These are phyloP conservation scores for Heterodera filipjevi DNA, from an alignment of 2,888 invertebrate species.

Conservation along the genomic window DNA sequence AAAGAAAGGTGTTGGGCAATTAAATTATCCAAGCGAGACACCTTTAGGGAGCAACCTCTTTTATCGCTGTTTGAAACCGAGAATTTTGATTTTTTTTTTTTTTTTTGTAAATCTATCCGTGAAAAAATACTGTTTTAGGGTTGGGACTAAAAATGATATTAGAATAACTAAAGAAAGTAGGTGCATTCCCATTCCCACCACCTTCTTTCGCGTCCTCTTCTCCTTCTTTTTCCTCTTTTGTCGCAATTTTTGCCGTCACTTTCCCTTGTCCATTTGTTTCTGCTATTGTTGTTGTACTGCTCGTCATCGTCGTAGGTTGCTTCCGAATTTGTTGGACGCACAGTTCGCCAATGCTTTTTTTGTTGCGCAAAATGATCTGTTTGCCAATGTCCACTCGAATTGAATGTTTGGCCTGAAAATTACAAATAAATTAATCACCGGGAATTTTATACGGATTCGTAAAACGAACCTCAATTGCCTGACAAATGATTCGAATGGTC, in stretches of 20 bases:
- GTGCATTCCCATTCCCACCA: no score
- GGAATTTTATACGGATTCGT: background rate
- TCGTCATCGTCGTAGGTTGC: conserved; percentile 16
- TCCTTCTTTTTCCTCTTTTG: background rate
- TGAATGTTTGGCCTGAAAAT: conserved; percentile 46
- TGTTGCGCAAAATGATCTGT: conserved; percentile 49
- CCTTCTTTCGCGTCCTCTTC: background rate
- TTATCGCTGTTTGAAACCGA: no score
- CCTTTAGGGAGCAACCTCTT: no score
- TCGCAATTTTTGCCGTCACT: background rate
- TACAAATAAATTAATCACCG: no score
- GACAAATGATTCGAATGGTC: conserved; percentile 44
- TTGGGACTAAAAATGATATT: no score
- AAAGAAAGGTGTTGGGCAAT: no score
- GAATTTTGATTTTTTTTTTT: no score
- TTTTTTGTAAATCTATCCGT: no score
- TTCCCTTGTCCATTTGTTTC: background rate
- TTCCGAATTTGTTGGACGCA: conserved; percentile 45
- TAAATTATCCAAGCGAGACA: no score
- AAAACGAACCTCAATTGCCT: conserved; percentile 23
- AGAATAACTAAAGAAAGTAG: no score
- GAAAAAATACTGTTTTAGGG: background rate
- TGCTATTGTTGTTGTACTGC: background rate
- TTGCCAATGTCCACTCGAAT: conserved; percentile 48
- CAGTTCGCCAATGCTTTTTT: conserved; percentile 50